Base-by-base conservation (phyloP, 2,113 vertebrate species). In the Pleuronectes platessa region DNA sequence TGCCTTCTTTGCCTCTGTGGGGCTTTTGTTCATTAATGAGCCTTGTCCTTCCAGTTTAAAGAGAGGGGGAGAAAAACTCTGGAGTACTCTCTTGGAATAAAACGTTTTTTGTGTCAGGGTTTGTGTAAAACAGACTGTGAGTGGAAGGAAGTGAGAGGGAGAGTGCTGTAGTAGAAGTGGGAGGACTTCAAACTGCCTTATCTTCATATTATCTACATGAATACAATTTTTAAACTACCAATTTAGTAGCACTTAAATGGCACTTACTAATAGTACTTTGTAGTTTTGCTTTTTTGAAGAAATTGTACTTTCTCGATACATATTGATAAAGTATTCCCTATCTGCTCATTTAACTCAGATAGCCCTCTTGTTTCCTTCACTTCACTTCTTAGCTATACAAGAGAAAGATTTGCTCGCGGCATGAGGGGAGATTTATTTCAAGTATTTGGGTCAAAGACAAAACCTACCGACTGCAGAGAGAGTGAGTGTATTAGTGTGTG, bases 361-460 rank as follows among this genome's bases (percentile, higher is more conserved):
- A 79, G 40, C 55, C 72, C 53, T 2, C 6, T 31, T 69, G 20
- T 53, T n/a, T n/a, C 51, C 10, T 54, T 54, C 51, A 10, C 20
- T n/a, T 54, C 51, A 17, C 45, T 49, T 49, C 15, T 49, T 18
- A 53, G 61, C 59, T 66, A 21, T 66, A 51, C 66, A 75, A 62
- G 72, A 75, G 75, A 83, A 65, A 56, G 76, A 68, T n/a, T 54
- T n/a, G 51, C 51, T 53, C 20, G n/a, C 20, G 51, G 51, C 51
- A 21, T 54, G 51, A 54, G 51, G 20, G 20, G 51, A 54, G 49
- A n/a, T 51, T 82, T 86, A 73, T 84, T 87, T 86, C 68, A 82
- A 85, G 78, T 85, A 94, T 93, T 81, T 94, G 89, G 92, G 93
- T 93, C 91, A 92, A 73, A 92, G 79, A 93, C 89, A 92, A 91